Evolutionary conservation across 2,113 vertebrate genomes (phyloP).

Genomic region (Melierax canorus): DNA sequence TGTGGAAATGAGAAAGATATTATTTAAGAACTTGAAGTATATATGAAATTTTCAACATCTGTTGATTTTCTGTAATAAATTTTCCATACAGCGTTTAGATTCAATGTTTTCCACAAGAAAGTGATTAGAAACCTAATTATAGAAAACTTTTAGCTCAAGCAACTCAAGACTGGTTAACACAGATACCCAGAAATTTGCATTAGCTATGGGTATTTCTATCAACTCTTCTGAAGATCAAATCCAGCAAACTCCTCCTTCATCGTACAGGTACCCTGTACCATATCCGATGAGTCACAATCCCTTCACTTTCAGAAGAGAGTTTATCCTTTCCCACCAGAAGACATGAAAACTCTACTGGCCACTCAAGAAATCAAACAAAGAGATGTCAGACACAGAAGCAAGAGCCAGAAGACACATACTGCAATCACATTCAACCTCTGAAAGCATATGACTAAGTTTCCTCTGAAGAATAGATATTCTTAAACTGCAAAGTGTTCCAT

Average conservation of each 20-base stretch:
- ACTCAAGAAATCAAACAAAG: background rate
- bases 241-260: background rate
- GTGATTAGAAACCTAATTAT: background rate
- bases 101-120: background rate
- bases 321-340: background rate
- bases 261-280: background rate
- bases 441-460: background rate
- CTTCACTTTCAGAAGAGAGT: background rate
- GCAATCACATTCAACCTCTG: background rate
- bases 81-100: background rate
- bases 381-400: background rate
- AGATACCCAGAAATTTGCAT: background rate
- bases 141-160: background rate
- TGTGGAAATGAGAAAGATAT: constrained; percentile 62
- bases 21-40: background rate
- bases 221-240: background rate
- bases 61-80: background rate
- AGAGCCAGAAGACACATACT: background rate
- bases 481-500: background rate
- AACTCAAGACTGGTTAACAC: background rate
- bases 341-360: background rate
- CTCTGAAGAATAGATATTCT: background rate
- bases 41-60: background rate
- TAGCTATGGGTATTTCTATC: background rate
- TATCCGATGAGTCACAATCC: background rate